Base-by-base conservation (phyloP, 2,888 invertebrate species). In the Chloroclysta siterata region DNA sequence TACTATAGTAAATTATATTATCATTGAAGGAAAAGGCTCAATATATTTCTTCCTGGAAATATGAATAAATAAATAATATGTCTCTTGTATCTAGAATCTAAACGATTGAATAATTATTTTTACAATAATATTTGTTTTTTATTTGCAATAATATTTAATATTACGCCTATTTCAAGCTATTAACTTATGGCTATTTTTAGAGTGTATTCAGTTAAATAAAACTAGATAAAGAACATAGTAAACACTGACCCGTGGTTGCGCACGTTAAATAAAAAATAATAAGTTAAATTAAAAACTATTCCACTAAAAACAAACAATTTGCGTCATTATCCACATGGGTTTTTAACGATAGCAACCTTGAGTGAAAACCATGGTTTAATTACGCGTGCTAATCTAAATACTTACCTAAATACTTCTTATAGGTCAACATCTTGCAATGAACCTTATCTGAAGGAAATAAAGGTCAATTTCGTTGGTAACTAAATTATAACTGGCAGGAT, bases 401-500 rank as follows among this genome's bases (percentile, higher is more conserved):
- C 48, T 60, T 65, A 55, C 64, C 63, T 60, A 68, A 68, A 69
- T 61, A 56, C 61, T 58, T 66, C 46, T 53, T 54, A 65, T 59
- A 65, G 65, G 60, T 59, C 65, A 63, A 53, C 53, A 44, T 15
- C 15, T 44, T 70, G 52, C 44, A 69, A 60, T 68, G 65, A 74
- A 72, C 72, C 73, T 76, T 73, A 75, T 59, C 50, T 66, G 55
- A 59, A 69, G 58, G 36, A n/a, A 50, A 65, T 62, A 68, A 63
- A 70, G 65, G 69, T 71, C 63, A 70, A 63, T 60, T 68, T 65
- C 66, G 60, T 63, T 73, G 73, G 68, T 77, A 65, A 67, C 61
- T 47, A 57, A 53, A 55, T 57, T 55, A 29, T 50, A 46, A 51
- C 76, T 83, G 83, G 83, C 78, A 17, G 0, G 33, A 47, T 72